Base-by-base conservation (phyloP, 2,113 vertebrate species). In the Crocuta crocuta region DNA sequence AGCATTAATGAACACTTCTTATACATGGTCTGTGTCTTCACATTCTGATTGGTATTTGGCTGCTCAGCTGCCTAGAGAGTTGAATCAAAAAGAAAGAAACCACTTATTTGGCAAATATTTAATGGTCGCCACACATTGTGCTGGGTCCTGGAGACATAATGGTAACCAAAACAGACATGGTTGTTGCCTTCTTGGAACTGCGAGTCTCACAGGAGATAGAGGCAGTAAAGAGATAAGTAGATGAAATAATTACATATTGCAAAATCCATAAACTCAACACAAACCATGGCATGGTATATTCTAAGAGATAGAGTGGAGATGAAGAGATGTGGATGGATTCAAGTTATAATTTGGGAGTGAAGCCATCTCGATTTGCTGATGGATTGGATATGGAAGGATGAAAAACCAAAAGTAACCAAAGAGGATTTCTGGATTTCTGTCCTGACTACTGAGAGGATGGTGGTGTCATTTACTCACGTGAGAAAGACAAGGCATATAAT, bases 41-140 rank as follows among this genome's bases (percentile, higher is more conserved):
- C 10, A 61, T 88, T 93, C 53, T 91, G 66, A 70, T 26, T 82
- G 4, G 17, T 28, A 5, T 86, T 90, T 63, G n/a, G 0, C 13
- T 89, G 48, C 31, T 90, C 9, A 81, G 50, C 0, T 94, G 86
- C 23, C 13, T 23, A 85, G 43, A 68, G 6, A 94, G 23, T 39
- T 61, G 53, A 85, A 19, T 55, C 31, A 94, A 95, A 94, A 79
- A 17, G 50, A 94, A 96, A 78, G 19, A 74, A 66, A 87, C 74
- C 3, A 53, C 85, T 83, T 91, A 83, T 65, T 88, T 24, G 50
- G 12, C 10, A 81, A 90, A 78, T 78, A 93, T 76, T 86, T 85
- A 89, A 79, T 45, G 45, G 97, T 68, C 17, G 89, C 11, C 55
- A 53, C 43, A 5, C 66, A 86, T 19, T 87, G 43, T 89, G 6